Base-by-base conservation (phyloP, 2,888 invertebrate species). In the Rambutsinella grinnellia region DNA sequence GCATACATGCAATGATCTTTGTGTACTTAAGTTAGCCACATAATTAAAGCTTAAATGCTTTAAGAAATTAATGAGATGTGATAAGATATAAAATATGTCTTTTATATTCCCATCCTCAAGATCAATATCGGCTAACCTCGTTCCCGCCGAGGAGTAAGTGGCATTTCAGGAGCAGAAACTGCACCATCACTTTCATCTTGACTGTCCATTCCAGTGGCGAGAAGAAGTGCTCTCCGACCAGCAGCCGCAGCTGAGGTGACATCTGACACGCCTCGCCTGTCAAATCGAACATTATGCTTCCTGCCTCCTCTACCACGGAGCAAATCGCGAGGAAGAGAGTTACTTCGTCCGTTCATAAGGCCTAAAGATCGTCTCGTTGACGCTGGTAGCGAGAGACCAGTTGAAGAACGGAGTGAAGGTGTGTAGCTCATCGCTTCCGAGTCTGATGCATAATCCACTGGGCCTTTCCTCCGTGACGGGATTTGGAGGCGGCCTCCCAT, bases 371-470 rank as follows among this genome's bases (percentile, higher is more conserved):
- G 86, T 85, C 85, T 86, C 85, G 84, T 93, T 92, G 87, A 94
- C 94, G 83, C 84, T 36, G 83, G 80, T 85, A 92, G 92, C 81
- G 93, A 92, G 82, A 92, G 89, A 15, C 93, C 91, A 5, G 81
- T 77, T 51, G 82, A 75, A 49, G 84, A 80, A 44, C 84, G 79
- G 57, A 81, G 78, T 27, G 83, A 79, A 44, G 83, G 81, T 44
- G 82, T 79, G 72, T 83, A 79, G 44, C 66, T 71, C 84, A 81
- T 82, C 26, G 84, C 84, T 88, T 98, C 97, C 0, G 97, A 97
- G 86, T 97, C 97, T 61, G 97, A 97, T 24, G 96, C 96, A 87
- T 96, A 96, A 87, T 96, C 95, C 86, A 97, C 88, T 93, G 93
- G 36, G 90, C 89, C 84, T 79, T 83, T 76, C 68, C 79, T 61